A percentile compares a stretch with the other conserved stretches of the same genome.
phyloP scores from a whole-genome alignment of 2,888 invertebrate species.

The Alentia gelatinosa region DNA sequence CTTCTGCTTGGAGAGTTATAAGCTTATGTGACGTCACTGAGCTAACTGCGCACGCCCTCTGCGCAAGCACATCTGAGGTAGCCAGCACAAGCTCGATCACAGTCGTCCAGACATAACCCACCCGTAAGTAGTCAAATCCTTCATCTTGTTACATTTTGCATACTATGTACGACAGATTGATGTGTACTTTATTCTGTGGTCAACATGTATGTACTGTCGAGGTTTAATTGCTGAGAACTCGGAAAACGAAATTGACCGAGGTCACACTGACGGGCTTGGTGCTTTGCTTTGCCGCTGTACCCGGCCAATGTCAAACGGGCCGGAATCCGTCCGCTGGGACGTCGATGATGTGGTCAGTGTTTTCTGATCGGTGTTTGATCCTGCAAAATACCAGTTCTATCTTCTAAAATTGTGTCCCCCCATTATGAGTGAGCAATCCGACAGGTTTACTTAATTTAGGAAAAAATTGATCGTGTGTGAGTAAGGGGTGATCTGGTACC shows the following conservation, averaged over 20 bases:
- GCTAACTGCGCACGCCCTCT: conserved; percentile 40
- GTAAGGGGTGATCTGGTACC: neutral
- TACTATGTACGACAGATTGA: neutral
- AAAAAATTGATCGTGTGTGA: neutral
- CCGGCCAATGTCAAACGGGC: neutral
- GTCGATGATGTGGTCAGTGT: neutral
- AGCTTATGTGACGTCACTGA: conserved; percentile 35
- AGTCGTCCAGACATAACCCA: neutral
- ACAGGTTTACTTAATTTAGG: neutral
- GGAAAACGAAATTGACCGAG: neutral
- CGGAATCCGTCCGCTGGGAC: neutral
- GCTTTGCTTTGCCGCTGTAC: neutral
- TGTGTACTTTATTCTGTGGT: neutral
- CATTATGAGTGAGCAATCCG: neutral
- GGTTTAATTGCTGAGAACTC: neutral
- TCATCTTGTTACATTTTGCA: neutral
- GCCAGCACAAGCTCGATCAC: neutral
- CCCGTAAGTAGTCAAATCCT: neutral
- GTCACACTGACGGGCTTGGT: too few species aligned
- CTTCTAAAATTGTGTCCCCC: neutral
- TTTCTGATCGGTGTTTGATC: neutral
- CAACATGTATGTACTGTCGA: neutral
- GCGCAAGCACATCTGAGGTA: neutral
- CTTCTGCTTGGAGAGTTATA: too few species aligned
- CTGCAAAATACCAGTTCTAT: neutral